Evolutionary conservation across 2,888 invertebrate genomes (phyloP).

Genomic region (Automeris io): DNA sequence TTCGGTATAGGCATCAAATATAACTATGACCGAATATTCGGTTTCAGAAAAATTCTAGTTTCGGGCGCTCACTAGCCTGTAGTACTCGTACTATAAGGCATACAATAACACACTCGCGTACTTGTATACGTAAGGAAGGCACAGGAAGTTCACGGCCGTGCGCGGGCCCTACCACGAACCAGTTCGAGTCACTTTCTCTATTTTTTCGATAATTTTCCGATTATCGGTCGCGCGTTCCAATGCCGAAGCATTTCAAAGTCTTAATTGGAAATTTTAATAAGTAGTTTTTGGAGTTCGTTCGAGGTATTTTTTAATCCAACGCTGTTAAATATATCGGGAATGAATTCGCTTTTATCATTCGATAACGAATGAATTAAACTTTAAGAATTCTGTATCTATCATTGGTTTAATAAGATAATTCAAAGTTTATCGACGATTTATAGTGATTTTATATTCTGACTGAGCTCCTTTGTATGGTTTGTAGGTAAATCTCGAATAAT

Average conservation of each 20-base stretch:
- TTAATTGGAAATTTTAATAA: constrained; percentile 10
- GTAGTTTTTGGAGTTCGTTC: not conserved
- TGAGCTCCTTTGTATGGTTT: no score
- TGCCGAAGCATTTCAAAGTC: constrained; percentile 5
- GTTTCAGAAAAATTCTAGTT: no score
- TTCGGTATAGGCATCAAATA: no score
- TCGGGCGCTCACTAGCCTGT: no score
- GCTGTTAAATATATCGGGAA: not conserved
- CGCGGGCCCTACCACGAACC: constrained; percentile 27
- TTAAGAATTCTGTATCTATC: not conserved
- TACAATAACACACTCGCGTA: not conserved
- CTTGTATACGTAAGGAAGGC: constrained; percentile 12
- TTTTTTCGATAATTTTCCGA: constrained; percentile 9
- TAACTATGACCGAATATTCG: no score
- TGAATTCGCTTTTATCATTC: not conserved
- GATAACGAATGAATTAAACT: not conserved
- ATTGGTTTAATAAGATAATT: not conserved
- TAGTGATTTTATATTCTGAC: no score
- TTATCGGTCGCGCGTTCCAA: constrained; percentile 4
- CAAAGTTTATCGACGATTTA: no score
- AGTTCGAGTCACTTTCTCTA: constrained; percentile 36
- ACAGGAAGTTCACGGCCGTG: constrained; percentile 63
- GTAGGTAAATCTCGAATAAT: no score
- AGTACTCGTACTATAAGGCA: not conserved
- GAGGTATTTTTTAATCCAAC: constrained; percentile 1